phyloP scores from a whole-genome alignment of 2,113 vertebrate genomes.

The Lampris incognitus region DNA sequence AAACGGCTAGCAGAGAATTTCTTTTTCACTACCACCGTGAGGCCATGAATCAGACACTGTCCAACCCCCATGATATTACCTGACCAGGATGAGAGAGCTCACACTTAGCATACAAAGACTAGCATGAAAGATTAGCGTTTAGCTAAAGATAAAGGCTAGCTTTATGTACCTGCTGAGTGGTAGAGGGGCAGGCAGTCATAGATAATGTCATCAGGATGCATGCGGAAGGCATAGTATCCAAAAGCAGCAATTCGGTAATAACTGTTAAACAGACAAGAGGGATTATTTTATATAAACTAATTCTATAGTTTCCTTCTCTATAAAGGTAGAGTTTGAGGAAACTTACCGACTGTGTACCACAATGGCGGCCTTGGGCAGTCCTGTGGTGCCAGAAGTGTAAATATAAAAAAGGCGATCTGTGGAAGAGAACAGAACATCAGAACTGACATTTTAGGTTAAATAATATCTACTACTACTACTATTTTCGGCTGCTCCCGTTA shows the following conservation, averaged over 20 bases:
- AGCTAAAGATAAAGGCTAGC: neutral
- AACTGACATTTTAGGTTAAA: neutral
- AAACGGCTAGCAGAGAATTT: slow-evolving; percentile 95
- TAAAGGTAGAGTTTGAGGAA: neutral
- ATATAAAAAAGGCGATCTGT: slow-evolving; percentile 92
- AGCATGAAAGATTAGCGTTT: neutral
- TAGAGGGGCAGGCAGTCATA: slow-evolving; percentile 94
- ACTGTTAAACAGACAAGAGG: slow-evolving; percentile 68
- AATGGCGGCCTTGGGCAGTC: slow-evolving; percentile 92
- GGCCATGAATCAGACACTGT: slow-evolving; percentile 90
- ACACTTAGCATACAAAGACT: neutral
- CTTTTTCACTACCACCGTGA: slow-evolving; percentile 92
- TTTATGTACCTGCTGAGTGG: slow-evolving; percentile 87
- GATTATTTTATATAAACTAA: neutral
- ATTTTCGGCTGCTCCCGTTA: too few relatives aligned
- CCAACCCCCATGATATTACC: slow-evolving; percentile 95
- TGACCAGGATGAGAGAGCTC: slow-evolving; percentile 54
- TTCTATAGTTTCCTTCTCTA: neutral
- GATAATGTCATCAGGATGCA: slow-evolving; percentile 84
- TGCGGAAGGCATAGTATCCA: slow-evolving; percentile 87
- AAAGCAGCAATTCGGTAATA: slow-evolving; percentile 94
- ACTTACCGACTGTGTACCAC: slow-evolving; percentile 91
- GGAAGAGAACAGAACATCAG: slow-evolving; percentile 20
- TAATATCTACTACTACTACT: too few relatives aligned
- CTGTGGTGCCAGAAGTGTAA: slow-evolving; percentile 92